Conservation (phyloP, 2,797 vertebrate species). For the Corythornis leucogaster region DNA sequence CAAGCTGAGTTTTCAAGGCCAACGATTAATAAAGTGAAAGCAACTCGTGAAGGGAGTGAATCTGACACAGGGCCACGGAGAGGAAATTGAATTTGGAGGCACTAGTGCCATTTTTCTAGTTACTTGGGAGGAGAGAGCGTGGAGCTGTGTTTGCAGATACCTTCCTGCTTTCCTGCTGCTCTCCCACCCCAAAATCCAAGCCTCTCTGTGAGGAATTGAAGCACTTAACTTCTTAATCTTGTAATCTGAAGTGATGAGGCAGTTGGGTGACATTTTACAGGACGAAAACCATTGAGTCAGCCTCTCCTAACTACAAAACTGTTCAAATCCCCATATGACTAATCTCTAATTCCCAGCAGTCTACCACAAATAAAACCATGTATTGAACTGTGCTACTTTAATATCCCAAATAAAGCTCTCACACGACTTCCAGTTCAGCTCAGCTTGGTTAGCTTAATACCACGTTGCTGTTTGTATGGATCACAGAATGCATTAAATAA, state of each 20-base stretch:
- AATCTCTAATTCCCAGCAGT: conserved; percentile 70
- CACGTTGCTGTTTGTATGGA: conserved; percentile 7
- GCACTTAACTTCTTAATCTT: conserved; percentile 48
- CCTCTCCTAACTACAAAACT: conserved; percentile 55
- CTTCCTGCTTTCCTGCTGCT: neutral
- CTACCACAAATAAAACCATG: conserved; percentile 69
- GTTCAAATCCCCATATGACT: conserved; percentile 72
- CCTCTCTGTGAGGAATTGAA: conserved; percentile 25
- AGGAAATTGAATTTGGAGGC: conserved; percentile 65
- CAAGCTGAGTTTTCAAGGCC: conserved; percentile 48
- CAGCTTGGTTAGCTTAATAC: conserved; percentile 2
- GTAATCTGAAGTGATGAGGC: conserved; percentile 67
- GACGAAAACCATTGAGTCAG: conserved; percentile 68
- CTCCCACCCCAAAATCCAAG: neutral
- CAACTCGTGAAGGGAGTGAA: conserved; percentile 48
- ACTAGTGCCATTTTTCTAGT: conserved; percentile 38
- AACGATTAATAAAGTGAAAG: conserved; percentile 51
- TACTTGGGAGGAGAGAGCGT: neutral
- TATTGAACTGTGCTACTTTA: conserved; percentile 56
- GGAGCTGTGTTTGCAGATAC: conserved; percentile 11
- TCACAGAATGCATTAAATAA: conserved; percentile 1
- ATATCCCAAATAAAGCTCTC: conserved; percentile 58
- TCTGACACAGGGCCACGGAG: conserved; percentile 52
- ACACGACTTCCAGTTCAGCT: conserved; percentile 20
- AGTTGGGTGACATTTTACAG: conserved; percentile 72